Evolutionary conservation across 2,113 vertebrate species (phyloP), one percentile per base, ranked within the genome.

Genomic region (Halichoerus grypus): DNA sequence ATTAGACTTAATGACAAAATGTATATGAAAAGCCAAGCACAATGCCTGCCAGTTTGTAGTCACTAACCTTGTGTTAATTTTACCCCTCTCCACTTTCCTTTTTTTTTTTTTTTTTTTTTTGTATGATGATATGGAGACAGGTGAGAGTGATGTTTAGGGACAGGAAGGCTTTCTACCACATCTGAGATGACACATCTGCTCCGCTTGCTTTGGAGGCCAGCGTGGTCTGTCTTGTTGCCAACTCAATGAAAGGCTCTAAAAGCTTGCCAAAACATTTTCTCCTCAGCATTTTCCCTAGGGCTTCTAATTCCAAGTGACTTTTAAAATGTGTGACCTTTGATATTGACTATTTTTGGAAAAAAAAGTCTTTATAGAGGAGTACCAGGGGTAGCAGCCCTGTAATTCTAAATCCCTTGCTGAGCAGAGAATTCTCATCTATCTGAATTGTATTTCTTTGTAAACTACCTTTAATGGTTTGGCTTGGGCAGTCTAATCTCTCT

Each of bases 321-420:
- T 98, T 97, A 39, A 96, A 97, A 97, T 96, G 96, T 95, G 82
- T 97, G 97, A 97, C 98, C 97, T 98, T 97, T 97, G 95, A 76
- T 97, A 98, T 94, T 97, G 97, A 97, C 96, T 98, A 57, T 97
- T 98, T 97, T 92, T 57, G 67, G 82, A 49, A 85, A 89, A 46
- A 42, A 97, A 96, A 96, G 49, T 86, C 91, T 97, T 97, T 96
- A 55, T 76, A 76, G 96, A 94, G 33, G 67, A 33, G 39, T 90
- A 93, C 65, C 61, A 92, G 49, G 94, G 80, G 82, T 95, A 95
- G 86, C 82, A 95, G 36, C 16, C 88, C 49, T 97, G 82, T 76
- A 74, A 90, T 87, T 96, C 72, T 87, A 95, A 98, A 93, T 97
- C 95, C 77, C 91, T 96, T 79, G 76, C 53, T 42, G 63, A 96